Conservation (phyloP, 1,140 invertebrate species). For the Patella vulgata region DNA sequence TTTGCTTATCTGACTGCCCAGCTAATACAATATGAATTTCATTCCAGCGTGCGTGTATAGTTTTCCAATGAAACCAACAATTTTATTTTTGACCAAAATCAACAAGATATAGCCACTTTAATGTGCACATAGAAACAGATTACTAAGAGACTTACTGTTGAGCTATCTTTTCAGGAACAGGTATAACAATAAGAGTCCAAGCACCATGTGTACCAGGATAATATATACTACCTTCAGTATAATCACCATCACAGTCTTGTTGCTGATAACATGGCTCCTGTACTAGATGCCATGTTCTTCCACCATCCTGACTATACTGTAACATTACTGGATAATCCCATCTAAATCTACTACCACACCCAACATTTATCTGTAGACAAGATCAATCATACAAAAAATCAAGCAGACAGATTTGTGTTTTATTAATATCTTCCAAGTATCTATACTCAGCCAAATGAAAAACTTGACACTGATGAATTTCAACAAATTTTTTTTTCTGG, state of each 20-base stretch:
- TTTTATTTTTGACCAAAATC: no score
- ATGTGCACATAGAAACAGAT: no score
- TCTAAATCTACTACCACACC: conserved; percentile 58
- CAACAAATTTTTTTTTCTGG: no score
- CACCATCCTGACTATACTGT: conserved; percentile 58
- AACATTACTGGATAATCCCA: conserved; percentile 58
- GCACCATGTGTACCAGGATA: conserved; percentile 62
- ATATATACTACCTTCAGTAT: conserved; percentile 61
- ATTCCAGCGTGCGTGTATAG: no score
- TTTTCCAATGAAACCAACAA: no score
- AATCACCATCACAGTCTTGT: conserved; percentile 49
- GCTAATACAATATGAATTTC: no score
- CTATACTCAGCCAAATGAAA: no score
- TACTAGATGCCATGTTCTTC: conserved; percentile 55
- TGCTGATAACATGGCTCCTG: conserved; percentile 60
- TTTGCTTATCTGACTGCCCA: no score
- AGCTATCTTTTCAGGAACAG: conserved; percentile 51
- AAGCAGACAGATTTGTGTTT: neutral
- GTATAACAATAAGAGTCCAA: conserved; percentile 58
- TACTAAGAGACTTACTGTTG: conserved; percentile 59
- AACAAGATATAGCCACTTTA: no score
- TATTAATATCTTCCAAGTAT: no score
- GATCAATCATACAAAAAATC: neutral
- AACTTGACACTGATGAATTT: no score
- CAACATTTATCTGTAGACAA: conserved; percentile 62